phyloP scores from a whole-genome alignment of 2,797 vertebrate species.

The Eospalax fontanierii region DNA sequence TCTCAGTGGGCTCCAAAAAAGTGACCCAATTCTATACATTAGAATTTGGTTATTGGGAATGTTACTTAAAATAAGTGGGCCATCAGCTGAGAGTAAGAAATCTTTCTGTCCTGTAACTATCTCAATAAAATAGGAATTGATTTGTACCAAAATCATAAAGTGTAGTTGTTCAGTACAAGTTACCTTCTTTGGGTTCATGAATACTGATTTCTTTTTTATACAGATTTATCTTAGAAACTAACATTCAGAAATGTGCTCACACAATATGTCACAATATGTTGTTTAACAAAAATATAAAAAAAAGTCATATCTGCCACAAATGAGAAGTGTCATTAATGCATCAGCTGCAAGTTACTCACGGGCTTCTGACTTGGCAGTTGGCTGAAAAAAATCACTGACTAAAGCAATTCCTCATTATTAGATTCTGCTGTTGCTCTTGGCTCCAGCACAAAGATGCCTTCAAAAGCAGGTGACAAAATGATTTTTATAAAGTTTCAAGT shows the following conservation, averaged over 20 bases:
- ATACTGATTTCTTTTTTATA: constrained; percentile 57
- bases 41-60: constrained; percentile 45
- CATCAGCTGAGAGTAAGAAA: constrained; percentile 34
- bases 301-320: constrained; percentile 63
- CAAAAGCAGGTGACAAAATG: constrained; percentile 78
- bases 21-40: constrained; percentile 41
- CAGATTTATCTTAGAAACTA: constrained; percentile 67
- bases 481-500: constrained; percentile 54
- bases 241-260: constrained; percentile 75
- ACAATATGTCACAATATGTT: constrained; percentile 79
- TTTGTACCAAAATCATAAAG: constrained; percentile 56
- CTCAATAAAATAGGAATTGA: constrained; percentile 56
- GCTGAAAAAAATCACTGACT: constrained; percentile 65
- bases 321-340: constrained; percentile 37
- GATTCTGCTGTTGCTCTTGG: constrained; percentile 73
- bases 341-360: constrained; percentile 58
- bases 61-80: constrained; percentile 61
- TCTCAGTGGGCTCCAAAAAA: constrained; percentile 55
- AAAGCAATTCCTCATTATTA: constrained; percentile 58
- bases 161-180: constrained; percentile 36
- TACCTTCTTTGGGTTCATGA: constrained; percentile 48
- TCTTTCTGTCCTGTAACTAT: not conserved
- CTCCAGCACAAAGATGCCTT: constrained; percentile 66
- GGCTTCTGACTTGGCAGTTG: constrained; percentile 75
- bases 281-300: constrained; percentile 80